Evolutionary conservation across 2,888 invertebrate species (phyloP), one percentile per base, ranked within the genome.

Genomic region (Aphidoletes aphidimyza): DNA sequence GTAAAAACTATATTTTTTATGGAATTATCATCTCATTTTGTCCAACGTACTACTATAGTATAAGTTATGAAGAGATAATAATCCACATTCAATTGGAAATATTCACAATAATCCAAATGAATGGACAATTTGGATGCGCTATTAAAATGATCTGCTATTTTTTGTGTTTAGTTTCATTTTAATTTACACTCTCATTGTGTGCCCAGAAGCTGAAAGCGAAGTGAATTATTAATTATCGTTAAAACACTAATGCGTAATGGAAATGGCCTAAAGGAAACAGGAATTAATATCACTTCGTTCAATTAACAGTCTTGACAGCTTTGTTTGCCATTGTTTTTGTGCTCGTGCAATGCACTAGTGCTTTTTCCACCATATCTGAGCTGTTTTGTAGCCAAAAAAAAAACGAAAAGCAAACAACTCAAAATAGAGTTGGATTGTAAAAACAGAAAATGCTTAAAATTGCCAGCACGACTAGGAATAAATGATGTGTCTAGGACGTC

Each of bases 151-250:
- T 69, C n/a, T 69, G 14, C 42, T 30, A 69, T 69, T 69, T 69
- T 69, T 22, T n/a, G n/a, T 22, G 54, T 54, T 22, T 22, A n/a
- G 14, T 22, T 22, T 22, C n/a, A 69, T 54, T 22, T 17, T 47
- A 2, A 47, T 69, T 69, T 69, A 2, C 69, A 69, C 30, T 69
- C 30, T 30, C 30, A 34, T 69, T 69, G 34, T 69, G 1, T 11
- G 54, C 69, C n/a, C 17, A 26, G 11, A 30, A 36, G 9, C 81
- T 36, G 22, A n/a, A 37, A 81, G 22, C 37, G 81, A 8, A 81
- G 6, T n/a, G 81, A 81, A 81, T 81, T 81, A 81, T 81, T 81
- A 81, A 81, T 81, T 81, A 81, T 81, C 81, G 37, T 81, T 37
- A 81, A 81, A 81, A 22, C 37, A 22, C 81, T 81, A 81, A 81